Evolutionary conservation across 2,888 invertebrate genomes (phyloP).

Genomic region (Diarsia rubi): DNA sequence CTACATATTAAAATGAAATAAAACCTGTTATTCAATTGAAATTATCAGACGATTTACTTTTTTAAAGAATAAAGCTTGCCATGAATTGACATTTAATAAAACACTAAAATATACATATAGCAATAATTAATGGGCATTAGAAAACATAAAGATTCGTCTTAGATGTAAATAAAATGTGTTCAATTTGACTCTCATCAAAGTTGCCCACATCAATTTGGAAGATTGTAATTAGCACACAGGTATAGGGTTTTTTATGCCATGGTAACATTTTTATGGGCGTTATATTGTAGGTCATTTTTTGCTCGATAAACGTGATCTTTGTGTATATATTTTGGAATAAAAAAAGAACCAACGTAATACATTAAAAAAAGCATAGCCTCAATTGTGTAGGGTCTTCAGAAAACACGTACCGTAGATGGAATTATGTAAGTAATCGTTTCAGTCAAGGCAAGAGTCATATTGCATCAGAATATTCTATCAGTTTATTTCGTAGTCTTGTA

Average conservation of each 20-base stretch:
- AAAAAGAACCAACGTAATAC: conserved; percentile 51
- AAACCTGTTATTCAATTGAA: not conserved
- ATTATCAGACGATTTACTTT: not conserved
- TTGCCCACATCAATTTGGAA: conserved; percentile 50
- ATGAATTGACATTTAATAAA: conserved; percentile 10
- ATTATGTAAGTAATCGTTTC: conserved; percentile 69
- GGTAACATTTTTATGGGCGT: conserved; percentile 52
- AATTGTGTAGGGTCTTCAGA: conserved; percentile 58
- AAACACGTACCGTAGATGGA: conserved; percentile 60
- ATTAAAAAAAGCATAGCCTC: conserved; percentile 44
- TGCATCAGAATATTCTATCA: conserved; percentile 73
- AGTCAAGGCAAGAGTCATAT: conserved; percentile 68
- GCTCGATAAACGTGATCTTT: conserved; percentile 62
- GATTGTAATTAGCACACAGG: conserved; percentile 61
- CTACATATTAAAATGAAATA: not conserved
- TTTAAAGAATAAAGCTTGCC: not conserved
- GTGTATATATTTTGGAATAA: conserved; percentile 48
- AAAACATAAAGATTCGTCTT: conserved; percentile 18
- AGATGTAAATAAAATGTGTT: conserved; percentile 29
- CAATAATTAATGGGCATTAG: conserved; percentile 4
- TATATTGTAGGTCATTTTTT: conserved; percentile 64
- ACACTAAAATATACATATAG: conserved; percentile 17
- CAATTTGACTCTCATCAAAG: conserved; percentile 33
- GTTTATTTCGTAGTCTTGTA: conserved; percentile 66
- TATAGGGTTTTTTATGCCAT: conserved; percentile 51